phyloP scores from a whole-genome alignment of 53 echinoderm and acorn worm genomes.

The Patiria pectinifera region DNA sequence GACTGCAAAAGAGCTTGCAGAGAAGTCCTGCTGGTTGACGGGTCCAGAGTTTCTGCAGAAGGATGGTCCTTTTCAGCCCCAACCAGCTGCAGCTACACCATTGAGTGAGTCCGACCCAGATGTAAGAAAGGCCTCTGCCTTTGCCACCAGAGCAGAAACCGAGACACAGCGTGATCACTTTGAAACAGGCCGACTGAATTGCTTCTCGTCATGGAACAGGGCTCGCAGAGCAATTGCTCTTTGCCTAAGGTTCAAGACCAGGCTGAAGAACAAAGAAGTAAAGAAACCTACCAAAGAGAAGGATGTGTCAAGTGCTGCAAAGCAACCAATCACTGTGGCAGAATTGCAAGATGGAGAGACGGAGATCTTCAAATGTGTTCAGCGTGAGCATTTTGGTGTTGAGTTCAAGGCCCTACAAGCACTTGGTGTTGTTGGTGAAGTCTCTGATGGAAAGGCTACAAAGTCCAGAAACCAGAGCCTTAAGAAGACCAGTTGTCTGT shows the following conservation, averaged over 20 bases:
- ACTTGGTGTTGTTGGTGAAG: constrained; percentile 15
- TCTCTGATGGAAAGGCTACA: not conserved
- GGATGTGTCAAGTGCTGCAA: too few species aligned
- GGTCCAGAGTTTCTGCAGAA: constrained; percentile 46
- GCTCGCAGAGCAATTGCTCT: constrained; percentile 54
- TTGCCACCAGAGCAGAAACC: too few species aligned
- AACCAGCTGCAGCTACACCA: not conserved
- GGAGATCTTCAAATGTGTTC: constrained; percentile 56
- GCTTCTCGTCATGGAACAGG: constrained; percentile 55
- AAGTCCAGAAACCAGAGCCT: constrained; percentile 5
- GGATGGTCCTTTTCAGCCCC: too few species aligned
- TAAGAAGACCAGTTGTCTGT: constrained; percentile 51
- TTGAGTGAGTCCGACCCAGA: not conserved
- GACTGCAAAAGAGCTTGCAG: constrained; percentile 24
- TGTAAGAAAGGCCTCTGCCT: too few species aligned
- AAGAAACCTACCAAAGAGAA: not conserved
- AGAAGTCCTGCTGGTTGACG: too few species aligned
- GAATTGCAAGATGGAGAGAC: constrained; percentile 47
- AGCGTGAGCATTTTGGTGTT: constrained; percentile 38
- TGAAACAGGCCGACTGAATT: constrained; percentile 41
- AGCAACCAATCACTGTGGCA: constrained; percentile 16
- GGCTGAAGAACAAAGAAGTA: not conserved
- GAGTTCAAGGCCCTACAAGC: constrained; percentile 50
- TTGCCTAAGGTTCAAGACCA: constrained; percentile 56
- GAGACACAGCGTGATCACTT: too few species aligned